phyloP scores from a whole-genome alignment of 30 jellyfish, hydroid and myxozoan genomes.

The Hydractinia symbiolongicarpus region DNA sequence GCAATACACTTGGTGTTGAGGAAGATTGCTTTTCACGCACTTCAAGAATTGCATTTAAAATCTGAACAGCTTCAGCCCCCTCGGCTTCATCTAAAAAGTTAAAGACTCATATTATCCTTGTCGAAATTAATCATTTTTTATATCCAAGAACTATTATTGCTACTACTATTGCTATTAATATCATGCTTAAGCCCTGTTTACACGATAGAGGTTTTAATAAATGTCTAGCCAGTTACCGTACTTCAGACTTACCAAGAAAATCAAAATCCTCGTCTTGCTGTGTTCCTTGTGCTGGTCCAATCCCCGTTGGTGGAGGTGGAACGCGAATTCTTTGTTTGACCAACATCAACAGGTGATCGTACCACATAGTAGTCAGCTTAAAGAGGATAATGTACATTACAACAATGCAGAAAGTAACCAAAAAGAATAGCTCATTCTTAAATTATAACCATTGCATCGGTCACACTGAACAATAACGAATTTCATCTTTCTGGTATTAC shows the following conservation, averaged over 20 bases:
- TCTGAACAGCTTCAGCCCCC: constrained; percentile 88
- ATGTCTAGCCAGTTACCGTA: too few species aligned
- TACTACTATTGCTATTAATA: too few species aligned
- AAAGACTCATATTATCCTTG: not conserved
- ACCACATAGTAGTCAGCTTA: constrained; percentile 91
- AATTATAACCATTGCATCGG: too few species aligned
- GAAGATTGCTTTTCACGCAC: constrained; percentile 69
- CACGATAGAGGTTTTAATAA: too few species aligned
- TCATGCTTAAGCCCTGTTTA: too few species aligned
- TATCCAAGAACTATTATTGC: too few species aligned
- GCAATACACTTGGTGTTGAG: constrained; percentile 44
- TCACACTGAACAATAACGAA: too few species aligned
- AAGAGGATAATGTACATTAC: not conserved
- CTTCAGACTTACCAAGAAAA: constrained; percentile 37
- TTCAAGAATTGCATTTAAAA: constrained; percentile 62
- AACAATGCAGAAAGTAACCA: not conserved
- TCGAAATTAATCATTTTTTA: too few species aligned
- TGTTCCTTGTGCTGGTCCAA: constrained; percentile 85
- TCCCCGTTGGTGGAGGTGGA: constrained; percentile 70
- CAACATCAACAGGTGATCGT: constrained; percentile 29
- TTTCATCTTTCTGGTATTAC: too few species aligned
- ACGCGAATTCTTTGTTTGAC: constrained; percentile 65
- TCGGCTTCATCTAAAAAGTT: constrained; percentile 69
- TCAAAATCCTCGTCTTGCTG: constrained; percentile 55
- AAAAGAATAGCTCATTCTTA: not conserved